Conservation (phyloP, 2,888 invertebrate species). For the Keiferia lycopersicella region DNA sequence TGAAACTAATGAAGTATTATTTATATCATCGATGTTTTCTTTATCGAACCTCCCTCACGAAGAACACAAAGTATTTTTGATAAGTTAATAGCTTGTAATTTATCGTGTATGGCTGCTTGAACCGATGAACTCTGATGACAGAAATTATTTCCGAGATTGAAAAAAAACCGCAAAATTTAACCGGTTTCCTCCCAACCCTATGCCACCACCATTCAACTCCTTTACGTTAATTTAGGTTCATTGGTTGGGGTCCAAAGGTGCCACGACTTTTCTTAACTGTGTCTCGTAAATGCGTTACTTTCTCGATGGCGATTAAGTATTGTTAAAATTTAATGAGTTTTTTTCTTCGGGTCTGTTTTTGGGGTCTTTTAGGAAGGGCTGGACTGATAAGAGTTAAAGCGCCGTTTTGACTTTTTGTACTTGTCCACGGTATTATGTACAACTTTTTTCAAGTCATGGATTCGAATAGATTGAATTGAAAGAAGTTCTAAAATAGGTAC, state of each 20-base stretch:
- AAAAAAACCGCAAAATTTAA: background rate
- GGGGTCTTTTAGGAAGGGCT: background rate
- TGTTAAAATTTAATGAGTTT: conserved; percentile 19
- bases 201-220: conserved; percentile 29
- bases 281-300: conserved; percentile 56
- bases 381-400: conserved; percentile 8
- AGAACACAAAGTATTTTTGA: too few species aligned
- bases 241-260: conserved; percentile 64
- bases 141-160: too few species aligned
- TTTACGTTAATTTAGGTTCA: conserved; percentile 78
- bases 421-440: background rate
- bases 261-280: conserved; percentile 35
- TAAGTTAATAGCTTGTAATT: too few species aligned
- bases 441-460: too few species aligned
- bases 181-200: background rate
- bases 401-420: background rate
- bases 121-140: too few species aligned
- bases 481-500: too few species aligned
- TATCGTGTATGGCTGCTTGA: too few species aligned
- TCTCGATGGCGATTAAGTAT: conserved; percentile 52
- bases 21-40: too few species aligned
- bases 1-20: too few species aligned
- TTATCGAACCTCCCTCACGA: too few species aligned
- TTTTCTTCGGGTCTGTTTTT: background rate
- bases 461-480: too few species aligned